Evolutionary conservation across 92 coral and sea anemone species (phyloP), one percentile per base, ranked within the genome.

Genomic region (Diadumene lineata): DNA sequence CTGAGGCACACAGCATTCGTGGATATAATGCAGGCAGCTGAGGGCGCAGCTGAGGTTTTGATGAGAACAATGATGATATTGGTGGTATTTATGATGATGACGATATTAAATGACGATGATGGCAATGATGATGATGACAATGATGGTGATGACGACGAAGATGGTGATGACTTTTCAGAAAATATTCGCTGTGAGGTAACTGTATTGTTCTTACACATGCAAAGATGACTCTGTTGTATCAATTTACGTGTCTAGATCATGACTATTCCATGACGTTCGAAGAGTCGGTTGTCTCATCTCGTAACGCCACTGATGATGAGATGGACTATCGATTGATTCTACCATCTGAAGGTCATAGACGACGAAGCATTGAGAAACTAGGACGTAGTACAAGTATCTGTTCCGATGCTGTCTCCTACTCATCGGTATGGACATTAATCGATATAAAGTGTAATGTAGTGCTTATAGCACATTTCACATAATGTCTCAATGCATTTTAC

Each of bases 301-400:
- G 86, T 68, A 90, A 97, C 15, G 93, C 84, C 7, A 96, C 99
- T 6, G 99, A 96, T 60, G 99, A 96, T 66, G 99, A 96, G 66
- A 82, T 92, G 29, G 97, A 92, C 75, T 92, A 83, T 27, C 82
- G 92, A 46, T 83, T 84, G 80, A 80, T 94, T 24, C 84, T 96
- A 4, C 99, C 99, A 0, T 91, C 97, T 64, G 94, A 89, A 85
- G 92, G 91, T 55, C 99, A 96, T 75, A 73, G 97, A n/a, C 75
- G 93, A 56, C 79, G 88, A 69, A 89, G 99, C 68, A 74, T 96
- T 66, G 97, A 86, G n/a, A 77, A 58, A 70, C 62, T 81, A 2
- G 77, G 78, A 31, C 79, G 91, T 18, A 73, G 89, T 53, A 78
- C 74, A 48, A 92, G 92, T 75, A 34, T 86, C 28, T 86, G 85